These are phyloP conservation scores for Oncorhynchus keta DNA, from an alignment of 2,113 vertebrate species.

Conservation along the genomic window DNA sequence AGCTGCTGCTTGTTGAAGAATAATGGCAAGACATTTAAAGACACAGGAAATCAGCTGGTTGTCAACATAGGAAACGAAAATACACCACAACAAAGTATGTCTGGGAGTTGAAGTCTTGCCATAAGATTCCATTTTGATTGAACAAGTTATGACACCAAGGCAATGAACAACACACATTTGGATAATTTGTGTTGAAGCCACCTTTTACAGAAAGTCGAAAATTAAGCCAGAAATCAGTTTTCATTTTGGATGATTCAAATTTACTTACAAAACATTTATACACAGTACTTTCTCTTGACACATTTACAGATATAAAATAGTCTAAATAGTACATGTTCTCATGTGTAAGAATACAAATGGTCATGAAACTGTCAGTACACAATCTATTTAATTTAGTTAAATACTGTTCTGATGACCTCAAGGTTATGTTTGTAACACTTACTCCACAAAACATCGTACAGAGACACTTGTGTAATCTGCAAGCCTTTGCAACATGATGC, in stretches of 20 bases:
- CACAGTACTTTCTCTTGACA: neutral
- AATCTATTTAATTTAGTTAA: neutral
- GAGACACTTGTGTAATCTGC: neutral
- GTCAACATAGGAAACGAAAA: slow-evolving; percentile 57
- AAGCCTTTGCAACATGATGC: neutral
- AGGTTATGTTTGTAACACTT: neutral
- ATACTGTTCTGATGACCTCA: neutral
- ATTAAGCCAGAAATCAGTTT: neutral
- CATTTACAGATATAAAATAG: slow-evolving; percentile 1
- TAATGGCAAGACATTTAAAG: slow-evolving; percentile 73
- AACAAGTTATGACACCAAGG: neutral
- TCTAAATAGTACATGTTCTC: neutral
- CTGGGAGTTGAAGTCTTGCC: slow-evolving; percentile 67
- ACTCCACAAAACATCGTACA: neutral
- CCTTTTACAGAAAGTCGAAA: neutral
- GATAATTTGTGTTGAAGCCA: neutral
- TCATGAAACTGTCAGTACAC: neutral
- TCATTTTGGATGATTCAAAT: slow-evolving; percentile 8
- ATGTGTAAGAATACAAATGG: neutral
- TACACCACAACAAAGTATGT: neutral
- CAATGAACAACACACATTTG: neutral
- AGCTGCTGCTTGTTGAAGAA: slow-evolving; percentile 30
- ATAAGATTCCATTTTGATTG: slow-evolving; percentile 41
- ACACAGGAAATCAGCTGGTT: slow-evolving; percentile 78
- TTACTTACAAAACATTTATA: slow-evolving; percentile 3